These are phyloP conservation scores for Nebria salina DNA, from an alignment of 2,888 invertebrate genomes.

Conservation along the genomic window DNA sequence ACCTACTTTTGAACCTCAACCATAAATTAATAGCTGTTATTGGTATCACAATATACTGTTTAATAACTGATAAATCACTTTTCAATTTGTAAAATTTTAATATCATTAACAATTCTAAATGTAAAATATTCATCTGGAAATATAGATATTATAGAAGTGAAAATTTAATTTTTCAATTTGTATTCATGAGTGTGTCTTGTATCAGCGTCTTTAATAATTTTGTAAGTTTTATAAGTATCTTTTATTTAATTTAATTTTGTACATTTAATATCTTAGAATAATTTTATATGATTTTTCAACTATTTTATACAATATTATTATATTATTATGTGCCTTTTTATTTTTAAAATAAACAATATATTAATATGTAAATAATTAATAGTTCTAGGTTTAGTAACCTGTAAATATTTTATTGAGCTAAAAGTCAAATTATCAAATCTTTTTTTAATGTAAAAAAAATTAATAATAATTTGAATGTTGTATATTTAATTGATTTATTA, in stretches of 20 bases:
- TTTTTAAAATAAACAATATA: neutral
- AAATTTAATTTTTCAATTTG: too few relatives aligned
- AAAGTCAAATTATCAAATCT: neutral
- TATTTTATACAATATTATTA: neutral
- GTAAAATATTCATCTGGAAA: too few relatives aligned
- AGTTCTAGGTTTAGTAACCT: neutral
- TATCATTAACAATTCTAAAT: too few relatives aligned
- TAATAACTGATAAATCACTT: too few relatives aligned
- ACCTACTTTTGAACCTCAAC: too few relatives aligned
- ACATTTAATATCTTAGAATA: neutral
- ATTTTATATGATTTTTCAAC: neutral
- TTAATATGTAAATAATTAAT: neutral
- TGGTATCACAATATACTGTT: too few relatives aligned
- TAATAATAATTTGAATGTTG: neutral
- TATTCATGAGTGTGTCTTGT: neutral
- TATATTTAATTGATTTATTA: conserved; percentile 1
- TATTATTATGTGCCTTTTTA: neutral
- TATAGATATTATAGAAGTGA: too few relatives aligned
- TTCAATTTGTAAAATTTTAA: too few relatives aligned
- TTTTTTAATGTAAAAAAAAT: neutral
- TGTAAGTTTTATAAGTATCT: neutral
- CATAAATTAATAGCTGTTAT: too few relatives aligned
- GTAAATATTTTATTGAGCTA: neutral
- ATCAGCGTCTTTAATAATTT: neutral
- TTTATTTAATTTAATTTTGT: neutral